Conservation (phyloP, 2,113 vertebrate genomes). For the Daboia siamensis region DNA sequence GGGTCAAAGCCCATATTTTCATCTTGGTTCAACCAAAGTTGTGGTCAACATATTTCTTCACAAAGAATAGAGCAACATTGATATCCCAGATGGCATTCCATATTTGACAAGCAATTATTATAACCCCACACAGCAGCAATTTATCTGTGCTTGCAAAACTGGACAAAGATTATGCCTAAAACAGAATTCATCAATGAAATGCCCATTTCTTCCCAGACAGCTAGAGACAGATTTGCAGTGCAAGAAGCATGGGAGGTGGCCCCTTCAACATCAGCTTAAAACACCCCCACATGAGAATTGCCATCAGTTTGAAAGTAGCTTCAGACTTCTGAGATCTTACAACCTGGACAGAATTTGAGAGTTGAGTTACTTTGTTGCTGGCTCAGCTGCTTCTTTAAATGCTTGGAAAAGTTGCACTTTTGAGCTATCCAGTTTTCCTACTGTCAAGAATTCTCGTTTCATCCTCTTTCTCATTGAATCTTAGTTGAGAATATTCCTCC, state of each 20-base stretch:
- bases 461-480: background rate
- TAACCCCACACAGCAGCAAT: background rate
- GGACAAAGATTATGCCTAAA: background rate
- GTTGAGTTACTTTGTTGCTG: background rate
- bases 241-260: background rate
- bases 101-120: background rate
- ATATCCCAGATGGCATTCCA: background rate
- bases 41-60: background rate
- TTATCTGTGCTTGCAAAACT: background rate
- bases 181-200: background rate
- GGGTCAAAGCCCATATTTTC: background rate
- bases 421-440: background rate
- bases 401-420: background rate
- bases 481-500: background rate
- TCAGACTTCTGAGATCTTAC: background rate
- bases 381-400: background rate
- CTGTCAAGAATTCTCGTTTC: background rate
- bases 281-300: background rate
- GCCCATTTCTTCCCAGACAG: background rate
- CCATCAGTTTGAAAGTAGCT: background rate
- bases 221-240: background rate
- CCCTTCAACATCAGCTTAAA: background rate
- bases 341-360: background rate
- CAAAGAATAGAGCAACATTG: slow-evolving; percentile 27
- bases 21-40: background rate